Conservation (phyloP, 2,113 vertebrate genomes). For the Phalacrocorax brasilianus region DNA sequence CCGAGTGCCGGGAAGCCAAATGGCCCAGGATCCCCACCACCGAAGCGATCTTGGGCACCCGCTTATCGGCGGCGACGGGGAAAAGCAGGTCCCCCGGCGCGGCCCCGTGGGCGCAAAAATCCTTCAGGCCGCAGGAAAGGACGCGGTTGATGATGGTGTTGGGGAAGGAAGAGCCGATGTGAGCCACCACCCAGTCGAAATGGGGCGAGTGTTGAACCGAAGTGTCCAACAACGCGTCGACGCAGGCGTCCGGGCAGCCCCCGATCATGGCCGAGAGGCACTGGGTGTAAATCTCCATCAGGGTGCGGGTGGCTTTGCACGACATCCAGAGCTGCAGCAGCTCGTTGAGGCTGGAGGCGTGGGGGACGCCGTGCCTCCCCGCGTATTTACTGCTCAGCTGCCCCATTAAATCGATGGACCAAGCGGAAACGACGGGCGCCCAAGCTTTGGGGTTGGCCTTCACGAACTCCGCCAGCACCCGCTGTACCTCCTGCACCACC, state of each 20-base stretch:
- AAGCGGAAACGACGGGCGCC: slow-evolving; percentile 88
- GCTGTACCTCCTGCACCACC: slow-evolving; percentile 86
- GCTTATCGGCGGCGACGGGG: slow-evolving; percentile 67
- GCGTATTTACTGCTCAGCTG: slow-evolving; percentile 93
- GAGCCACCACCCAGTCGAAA: slow-evolving; percentile 97
- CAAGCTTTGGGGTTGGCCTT: slow-evolving; percentile 86
- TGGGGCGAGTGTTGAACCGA: slow-evolving; percentile 94
- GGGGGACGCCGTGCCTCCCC: slow-evolving; percentile 81
- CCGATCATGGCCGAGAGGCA: slow-evolving; percentile 89
- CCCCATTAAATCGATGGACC: slow-evolving; percentile 94
- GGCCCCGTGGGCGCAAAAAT: slow-evolving; percentile 85
- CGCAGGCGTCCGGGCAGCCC: slow-evolving; percentile 91
- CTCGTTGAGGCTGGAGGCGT: slow-evolving; percentile 88
- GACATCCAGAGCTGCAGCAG: slow-evolving; percentile 95
- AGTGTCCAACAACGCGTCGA: slow-evolving; percentile 90
- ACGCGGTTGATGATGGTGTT: slow-evolving; percentile 93
- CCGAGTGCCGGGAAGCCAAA: slow-evolving; percentile 85
- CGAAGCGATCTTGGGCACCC: slow-evolving; percentile 90
- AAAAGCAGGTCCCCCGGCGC: slow-evolving; percentile 61
- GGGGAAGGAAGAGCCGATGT: slow-evolving; percentile 93
- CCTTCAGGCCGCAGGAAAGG: slow-evolving; percentile 90
- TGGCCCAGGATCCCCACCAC: slow-evolving; percentile 94
- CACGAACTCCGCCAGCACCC: slow-evolving; percentile 85
- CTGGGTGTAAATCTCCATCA: slow-evolving; percentile 94
- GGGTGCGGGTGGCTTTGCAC: slow-evolving; percentile 85